Base-by-base conservation (phyloP, 1,140 invertebrate genomes). In the Ectropis grisescens region DNA sequence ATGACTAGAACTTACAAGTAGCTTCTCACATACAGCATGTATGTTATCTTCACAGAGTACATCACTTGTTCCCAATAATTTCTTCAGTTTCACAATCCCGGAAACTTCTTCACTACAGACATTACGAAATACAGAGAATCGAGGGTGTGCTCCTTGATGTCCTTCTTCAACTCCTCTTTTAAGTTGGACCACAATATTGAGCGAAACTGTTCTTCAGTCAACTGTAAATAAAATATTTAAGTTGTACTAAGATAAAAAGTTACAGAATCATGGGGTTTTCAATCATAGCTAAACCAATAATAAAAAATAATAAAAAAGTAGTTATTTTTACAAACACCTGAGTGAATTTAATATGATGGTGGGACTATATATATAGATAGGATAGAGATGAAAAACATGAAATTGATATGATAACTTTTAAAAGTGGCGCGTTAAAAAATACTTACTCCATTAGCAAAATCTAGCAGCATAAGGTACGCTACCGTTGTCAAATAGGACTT, bases 401-500 rank as follows among this genome's bases (percentile, higher is more conserved):
- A 22, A 22, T 22, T 22, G 19, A 9, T 22, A 22, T 22, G 4
- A 22, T n/a, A n/a, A n/a, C n/a, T n/a, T n/a, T n/a, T n/a, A n/a
- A n/a, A n/a, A n/a, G n/a, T n/a, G n/a, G n/a, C n/a, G n/a, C n/a
- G n/a, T n/a, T n/a, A n/a, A 31, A 2, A 24, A 26, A 8, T 32
- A 54, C 67, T 72, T 70, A 86, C 83, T 28, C 55, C 58, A 44
- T 82, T 72, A 12, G 88, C 45, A 50, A 89, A 84, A 46, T 90
- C 82, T 9, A 82, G 47, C 4, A 91, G 37, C 55, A 91, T 87
- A 8, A 82, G 67, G 41, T 80, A 83, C 11, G 85, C 83, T 31
- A 86, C 66, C 31, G 88, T 84, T 29, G 74, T 69, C 2, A 91
- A 67, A 69, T 91, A 91, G 24, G 80, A 86, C 43, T 88, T 85